Conservation (phyloP, 2,113 vertebrate genomes). For the Hyperoodon ampullatus region DNA sequence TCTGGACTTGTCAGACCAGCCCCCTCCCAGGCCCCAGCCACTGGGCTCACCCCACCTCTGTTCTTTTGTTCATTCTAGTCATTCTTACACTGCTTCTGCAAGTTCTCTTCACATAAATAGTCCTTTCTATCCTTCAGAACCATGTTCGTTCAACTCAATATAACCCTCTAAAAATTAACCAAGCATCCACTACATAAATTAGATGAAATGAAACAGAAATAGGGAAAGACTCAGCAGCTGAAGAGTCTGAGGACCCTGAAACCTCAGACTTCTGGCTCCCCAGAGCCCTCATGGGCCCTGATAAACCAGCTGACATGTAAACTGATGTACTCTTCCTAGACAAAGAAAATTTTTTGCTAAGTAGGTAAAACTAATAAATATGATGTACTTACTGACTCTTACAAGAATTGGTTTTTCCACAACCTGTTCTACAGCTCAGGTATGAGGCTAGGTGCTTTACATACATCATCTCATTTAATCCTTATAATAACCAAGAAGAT, state of each 20-base stretch:
- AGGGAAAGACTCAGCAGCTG: too few relatives aligned
- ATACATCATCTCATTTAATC: neutral
- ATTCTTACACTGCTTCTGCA: rapidly evolving
- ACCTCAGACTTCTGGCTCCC: neutral
- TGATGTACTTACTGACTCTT: neutral
- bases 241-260: neutral
- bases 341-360: neutral
- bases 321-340: neutral
- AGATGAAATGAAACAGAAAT: neutral
- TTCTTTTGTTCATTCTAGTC: rapidly evolving
- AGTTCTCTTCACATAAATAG: neutral
- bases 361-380: neutral
- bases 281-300: neutral
- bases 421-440: neutral
- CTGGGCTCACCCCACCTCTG: rapidly evolving
- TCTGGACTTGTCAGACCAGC: neutral
- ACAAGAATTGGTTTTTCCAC: neutral
- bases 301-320: neutral
- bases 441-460: neutral
- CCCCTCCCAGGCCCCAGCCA: neutral
- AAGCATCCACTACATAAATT: too few relatives aligned
- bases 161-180: neutral
- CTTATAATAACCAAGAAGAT: neutral
- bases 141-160: neutral
- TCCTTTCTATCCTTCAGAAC: neutral